phyloP scores from a whole-genome alignment of 1,140 invertebrate genomes.

The Bombyx mandarina region DNA sequence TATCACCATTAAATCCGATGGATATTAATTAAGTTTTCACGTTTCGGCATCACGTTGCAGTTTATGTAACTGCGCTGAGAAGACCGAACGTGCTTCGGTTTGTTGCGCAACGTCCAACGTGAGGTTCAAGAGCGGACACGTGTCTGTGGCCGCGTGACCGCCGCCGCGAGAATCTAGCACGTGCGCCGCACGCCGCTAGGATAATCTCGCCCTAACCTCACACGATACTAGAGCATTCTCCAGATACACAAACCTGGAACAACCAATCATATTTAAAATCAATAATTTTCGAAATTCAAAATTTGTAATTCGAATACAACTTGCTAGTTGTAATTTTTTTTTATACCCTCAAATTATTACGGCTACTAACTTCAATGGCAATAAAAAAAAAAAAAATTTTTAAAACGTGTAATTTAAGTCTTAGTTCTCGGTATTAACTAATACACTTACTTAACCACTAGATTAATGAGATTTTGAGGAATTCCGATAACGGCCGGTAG shows the following conservation, averaged over 20 bases:
- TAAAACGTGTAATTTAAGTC: too few relatives aligned
- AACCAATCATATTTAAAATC: conserved; percentile 1
- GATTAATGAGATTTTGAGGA: too few relatives aligned
- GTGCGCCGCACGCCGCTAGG: conserved; percentile 16
- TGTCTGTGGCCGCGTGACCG: conserved; percentile 52
- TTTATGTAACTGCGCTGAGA: conserved; percentile 62
- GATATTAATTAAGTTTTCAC: conserved; percentile 48
- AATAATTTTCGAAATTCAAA: neutral
- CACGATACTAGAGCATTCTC: too few relatives aligned
- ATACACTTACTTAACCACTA: too few relatives aligned
- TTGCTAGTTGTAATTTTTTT: neutral
- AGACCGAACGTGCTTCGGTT: conserved; percentile 42
- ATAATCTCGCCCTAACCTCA: conserved; percentile 35
- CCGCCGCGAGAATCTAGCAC: conserved; percentile 27
- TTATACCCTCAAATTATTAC: too few relatives aligned
- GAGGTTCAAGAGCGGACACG: conserved; percentile 59
- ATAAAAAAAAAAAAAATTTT: too few relatives aligned
- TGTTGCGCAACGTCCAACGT: conserved; percentile 62
- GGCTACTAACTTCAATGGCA: too few relatives aligned
- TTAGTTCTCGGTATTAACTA: too few relatives aligned
- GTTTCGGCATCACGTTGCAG: conserved; percentile 54
- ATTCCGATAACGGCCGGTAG: too few relatives aligned
- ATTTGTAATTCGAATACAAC: conserved; percentile 1
- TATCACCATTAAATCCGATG: conserved; percentile 14
- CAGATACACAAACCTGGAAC: neutral